These are phyloP conservation scores for Odontocerum albicorne DNA, from an alignment of 2,888 invertebrate species.

Conservation along the genomic window DNA sequence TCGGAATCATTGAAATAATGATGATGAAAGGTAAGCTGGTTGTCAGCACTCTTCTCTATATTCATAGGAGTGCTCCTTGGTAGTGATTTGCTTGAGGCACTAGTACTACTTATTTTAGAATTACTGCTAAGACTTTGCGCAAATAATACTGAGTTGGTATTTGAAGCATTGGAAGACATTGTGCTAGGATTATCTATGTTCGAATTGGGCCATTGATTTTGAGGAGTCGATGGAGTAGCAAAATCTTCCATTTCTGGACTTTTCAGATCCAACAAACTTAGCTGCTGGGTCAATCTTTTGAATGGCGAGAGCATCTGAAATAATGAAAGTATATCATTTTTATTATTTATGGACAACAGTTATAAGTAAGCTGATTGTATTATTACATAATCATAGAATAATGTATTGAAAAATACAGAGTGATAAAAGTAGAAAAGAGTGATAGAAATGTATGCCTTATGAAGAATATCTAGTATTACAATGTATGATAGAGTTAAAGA, in stretches of 20 bases:
- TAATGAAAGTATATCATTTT: conserved; percentile 2
- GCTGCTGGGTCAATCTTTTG: conserved; percentile 75
- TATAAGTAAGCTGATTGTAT: too few relatives aligned
- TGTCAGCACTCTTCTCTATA: conserved; percentile 30
- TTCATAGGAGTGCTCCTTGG: conserved; percentile 32
- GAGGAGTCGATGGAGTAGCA: conserved; percentile 66
- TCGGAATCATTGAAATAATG: conserved; percentile 46
- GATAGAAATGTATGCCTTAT: too few relatives aligned
- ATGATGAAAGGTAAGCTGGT: conserved; percentile 48
- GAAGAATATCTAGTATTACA: too few relatives aligned
- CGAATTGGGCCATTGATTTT: conserved; percentile 63
- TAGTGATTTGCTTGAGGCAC: conserved; percentile 14
- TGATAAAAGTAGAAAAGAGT: too few relatives aligned
- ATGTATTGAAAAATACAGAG: too few relatives aligned
- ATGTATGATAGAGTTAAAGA: too few relatives aligned
- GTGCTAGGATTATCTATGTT: conserved; percentile 41
- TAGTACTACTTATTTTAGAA: conserved; percentile 29
- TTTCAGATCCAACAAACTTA: conserved; percentile 69
- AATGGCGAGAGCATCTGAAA: conserved; percentile 69
- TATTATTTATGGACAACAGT: too few relatives aligned
- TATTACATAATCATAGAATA: too few relatives aligned
- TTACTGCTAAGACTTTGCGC: conserved; percentile 9
- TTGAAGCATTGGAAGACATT: conserved; percentile 46
- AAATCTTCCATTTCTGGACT: conserved; percentile 75
- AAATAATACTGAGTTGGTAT: conserved; percentile 41